phyloP scores from a whole-genome alignment of 2,888 invertebrate species.

The Volucella bombylans region DNA sequence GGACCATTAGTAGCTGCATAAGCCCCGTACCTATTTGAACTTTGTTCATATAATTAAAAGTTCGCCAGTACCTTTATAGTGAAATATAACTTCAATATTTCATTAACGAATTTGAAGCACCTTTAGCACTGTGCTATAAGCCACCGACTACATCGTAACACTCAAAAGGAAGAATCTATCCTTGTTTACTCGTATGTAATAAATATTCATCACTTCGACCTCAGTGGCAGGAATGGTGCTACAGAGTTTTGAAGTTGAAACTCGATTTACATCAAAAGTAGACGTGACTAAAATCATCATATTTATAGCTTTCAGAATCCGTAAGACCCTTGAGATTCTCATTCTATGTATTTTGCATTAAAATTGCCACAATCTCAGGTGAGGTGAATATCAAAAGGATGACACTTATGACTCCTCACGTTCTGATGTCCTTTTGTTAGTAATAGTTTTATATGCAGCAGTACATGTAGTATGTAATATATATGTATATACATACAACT shows the following conservation, averaged over 20 bases:
- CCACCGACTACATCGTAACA: background rate
- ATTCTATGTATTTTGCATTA: conserved; percentile 39
- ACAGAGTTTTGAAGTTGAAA: conserved; percentile 18
- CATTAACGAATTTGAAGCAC: conserved; percentile 9
- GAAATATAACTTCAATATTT: background rate
- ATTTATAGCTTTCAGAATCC: conserved; percentile 31
- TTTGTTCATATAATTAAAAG: too few species aligned
- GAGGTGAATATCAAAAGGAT: conserved; percentile 24
- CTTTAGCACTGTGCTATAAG: background rate
- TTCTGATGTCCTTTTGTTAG: background rate
- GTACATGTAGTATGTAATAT: background rate
- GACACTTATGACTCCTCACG: background rate
- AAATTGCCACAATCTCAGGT: conserved; percentile 23
- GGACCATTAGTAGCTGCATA: too few species aligned
- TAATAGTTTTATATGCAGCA: background rate
- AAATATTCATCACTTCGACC: conserved; percentile 30
- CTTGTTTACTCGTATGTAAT: conserved; percentile 4
- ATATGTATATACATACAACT: background rate
- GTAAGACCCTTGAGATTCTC: conserved; percentile 3
- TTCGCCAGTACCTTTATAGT: too few species aligned
- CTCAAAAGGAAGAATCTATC: background rate
- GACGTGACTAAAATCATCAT: conserved; percentile 42
- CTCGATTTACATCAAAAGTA: conserved; percentile 44
- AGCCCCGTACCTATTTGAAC: too few species aligned
- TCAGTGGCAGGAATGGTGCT: background rate